Conservation (phyloP, 2,113 vertebrate genomes). For the Melanerpes aurifrons region DNA sequence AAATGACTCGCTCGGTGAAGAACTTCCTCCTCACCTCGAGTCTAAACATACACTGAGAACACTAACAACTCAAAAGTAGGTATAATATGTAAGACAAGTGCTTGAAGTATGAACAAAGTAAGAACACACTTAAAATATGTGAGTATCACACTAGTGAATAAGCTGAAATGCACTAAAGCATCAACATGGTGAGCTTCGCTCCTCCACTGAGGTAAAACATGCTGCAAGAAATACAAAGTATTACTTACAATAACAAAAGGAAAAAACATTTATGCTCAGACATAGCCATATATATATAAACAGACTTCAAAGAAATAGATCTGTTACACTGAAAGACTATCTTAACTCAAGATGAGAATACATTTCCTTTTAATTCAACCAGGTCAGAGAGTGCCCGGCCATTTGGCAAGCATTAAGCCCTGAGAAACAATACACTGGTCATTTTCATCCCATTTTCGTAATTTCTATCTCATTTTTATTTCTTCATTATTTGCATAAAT, state of each 20-base stretch:
- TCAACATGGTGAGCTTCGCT: accelerated
- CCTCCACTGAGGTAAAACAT: accelerated
- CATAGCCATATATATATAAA: neutral
- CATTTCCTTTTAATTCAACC: neutral
- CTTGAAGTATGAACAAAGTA: accelerated
- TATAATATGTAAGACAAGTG: neutral
- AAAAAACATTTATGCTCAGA: neutral
- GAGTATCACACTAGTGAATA: neutral
- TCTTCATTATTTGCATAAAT: neutral
- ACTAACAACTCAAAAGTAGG: neutral
- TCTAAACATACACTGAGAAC: accelerated
- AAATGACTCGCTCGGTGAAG: too few relatives aligned
- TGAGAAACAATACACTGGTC: neutral
- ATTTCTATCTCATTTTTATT: neutral
- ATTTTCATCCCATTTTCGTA: neutral
- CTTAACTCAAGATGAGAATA: neutral
- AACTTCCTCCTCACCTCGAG: too few relatives aligned
- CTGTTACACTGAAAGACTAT: neutral
- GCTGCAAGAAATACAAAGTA: accelerated
- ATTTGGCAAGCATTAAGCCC: neutral
- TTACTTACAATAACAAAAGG: neutral
- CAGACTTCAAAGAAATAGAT: neutral
- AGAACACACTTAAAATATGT: neutral
- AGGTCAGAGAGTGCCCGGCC: accelerated
- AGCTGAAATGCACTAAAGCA: neutral